A percentile compares a stretch with the other conserved stretches of the same genome.
These are phyloP conservation scores for Odontocerum albicorne DNA, from an alignment of 2,888 invertebrate genomes.

Conservation along the genomic window DNA sequence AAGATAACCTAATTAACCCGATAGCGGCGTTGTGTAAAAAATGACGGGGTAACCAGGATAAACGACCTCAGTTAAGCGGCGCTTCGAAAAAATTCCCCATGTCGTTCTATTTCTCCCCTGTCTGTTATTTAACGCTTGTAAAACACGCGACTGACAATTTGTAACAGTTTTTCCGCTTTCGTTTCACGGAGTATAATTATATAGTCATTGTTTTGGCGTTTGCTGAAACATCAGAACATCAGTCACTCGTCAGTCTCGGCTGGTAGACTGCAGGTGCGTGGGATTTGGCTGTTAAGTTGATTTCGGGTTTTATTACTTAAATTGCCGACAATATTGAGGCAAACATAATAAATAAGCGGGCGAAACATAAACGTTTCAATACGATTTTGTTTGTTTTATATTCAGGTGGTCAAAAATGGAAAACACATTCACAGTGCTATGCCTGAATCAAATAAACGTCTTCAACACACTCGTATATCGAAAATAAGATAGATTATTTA, in stretches of 20 bases:
- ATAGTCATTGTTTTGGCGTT: constrained; percentile 30
- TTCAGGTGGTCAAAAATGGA: too few relatives aligned
- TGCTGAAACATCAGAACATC: constrained; percentile 31
- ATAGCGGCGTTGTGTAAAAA: constrained; percentile 15
- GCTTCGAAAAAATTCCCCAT: constrained; percentile 23
- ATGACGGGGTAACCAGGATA: constrained; percentile 21
- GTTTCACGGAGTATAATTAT: constrained; percentile 33
- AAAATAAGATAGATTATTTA: too few relatives aligned
- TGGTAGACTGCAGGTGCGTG: constrained; percentile 29
- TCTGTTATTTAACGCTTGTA: constrained; percentile 24
- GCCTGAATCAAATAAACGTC: too few relatives aligned
- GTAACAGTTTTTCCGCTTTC: constrained; percentile 5
- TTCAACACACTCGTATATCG: too few relatives aligned
- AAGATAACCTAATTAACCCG: constrained; percentile 12
- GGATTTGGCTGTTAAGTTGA: constrained; percentile 12
- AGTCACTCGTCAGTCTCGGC: constrained; percentile 25
- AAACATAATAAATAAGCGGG: too few relatives aligned
- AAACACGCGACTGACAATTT: constrained; percentile 27
- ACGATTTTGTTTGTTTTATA: too few relatives aligned
- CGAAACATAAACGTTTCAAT: too few relatives aligned
- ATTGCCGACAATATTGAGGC: too few relatives aligned
- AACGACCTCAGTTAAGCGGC: constrained; percentile 24
- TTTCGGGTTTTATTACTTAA: neutral
- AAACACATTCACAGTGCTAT: too few relatives aligned
- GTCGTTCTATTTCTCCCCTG: constrained; percentile 11